These are phyloP conservation scores for Polypterus senegalus DNA, from an alignment of 2,113 vertebrate species.

Conservation along the genomic window DNA sequence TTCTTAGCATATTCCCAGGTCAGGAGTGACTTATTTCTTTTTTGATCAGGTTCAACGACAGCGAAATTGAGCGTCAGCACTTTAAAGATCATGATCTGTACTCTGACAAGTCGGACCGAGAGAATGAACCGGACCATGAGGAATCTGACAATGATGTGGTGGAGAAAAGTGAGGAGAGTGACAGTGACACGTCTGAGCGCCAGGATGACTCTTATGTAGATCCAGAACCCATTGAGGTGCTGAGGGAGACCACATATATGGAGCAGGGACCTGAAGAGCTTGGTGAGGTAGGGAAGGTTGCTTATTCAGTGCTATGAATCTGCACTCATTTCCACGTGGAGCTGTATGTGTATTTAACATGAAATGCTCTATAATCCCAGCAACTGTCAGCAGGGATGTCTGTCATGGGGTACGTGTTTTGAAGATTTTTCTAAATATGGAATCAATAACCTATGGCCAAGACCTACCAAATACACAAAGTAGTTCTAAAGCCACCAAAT, in stretches of 20 bases:
- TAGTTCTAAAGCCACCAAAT: too few relatives aligned
- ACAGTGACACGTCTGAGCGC: constrained; percentile 86
- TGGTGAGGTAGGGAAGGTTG: constrained; percentile 64
- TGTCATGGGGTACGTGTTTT: too few relatives aligned
- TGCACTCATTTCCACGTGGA: too few relatives aligned
- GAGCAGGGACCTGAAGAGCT: constrained; percentile 86
- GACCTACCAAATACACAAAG: too few relatives aligned
- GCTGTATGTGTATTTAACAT: too few relatives aligned
- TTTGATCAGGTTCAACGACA: constrained; percentile 71
- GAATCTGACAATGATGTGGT: constrained; percentile 89
- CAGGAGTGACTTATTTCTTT: background rate
- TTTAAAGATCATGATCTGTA: constrained; percentile 90
- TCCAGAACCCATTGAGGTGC: constrained; percentile 65
- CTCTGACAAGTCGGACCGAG: constrained; percentile 92
- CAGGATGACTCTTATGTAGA: constrained; percentile 85
- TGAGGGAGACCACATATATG: constrained; percentile 74
- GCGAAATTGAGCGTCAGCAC: constrained; percentile 70
- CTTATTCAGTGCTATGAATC: background rate
- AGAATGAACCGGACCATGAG: constrained; percentile 85
- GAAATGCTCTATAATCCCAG: too few relatives aligned
- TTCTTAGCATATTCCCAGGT: too few relatives aligned
- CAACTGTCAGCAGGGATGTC: too few relatives aligned
- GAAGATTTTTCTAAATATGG: too few relatives aligned
- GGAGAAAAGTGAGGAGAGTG: constrained; percentile 91
- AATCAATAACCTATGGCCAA: too few relatives aligned